Conservation (phyloP, 2,888 invertebrate genomes). For the Sminthurinus aureus region DNA sequence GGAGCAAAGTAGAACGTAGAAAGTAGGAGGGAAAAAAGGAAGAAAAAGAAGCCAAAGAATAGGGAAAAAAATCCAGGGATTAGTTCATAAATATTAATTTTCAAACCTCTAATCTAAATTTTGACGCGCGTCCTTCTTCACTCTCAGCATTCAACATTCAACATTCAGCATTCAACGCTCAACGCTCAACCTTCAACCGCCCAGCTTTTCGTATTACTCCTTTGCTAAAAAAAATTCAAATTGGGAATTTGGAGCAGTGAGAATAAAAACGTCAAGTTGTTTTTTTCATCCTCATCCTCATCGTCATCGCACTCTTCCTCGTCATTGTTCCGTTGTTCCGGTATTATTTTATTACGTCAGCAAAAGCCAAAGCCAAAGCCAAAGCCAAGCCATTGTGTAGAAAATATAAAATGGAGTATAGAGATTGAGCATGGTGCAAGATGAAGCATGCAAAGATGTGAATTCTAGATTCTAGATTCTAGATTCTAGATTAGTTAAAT, state of each 20-base stretch:
- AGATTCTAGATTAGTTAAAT: too few relatives aligned
- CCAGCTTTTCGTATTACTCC: too few relatives aligned
- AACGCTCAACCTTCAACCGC: too few relatives aligned
- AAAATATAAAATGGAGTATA: too few relatives aligned
- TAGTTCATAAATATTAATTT: conserved; percentile 37
- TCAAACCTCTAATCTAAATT: conserved; percentile 12
- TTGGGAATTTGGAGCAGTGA: too few relatives aligned
- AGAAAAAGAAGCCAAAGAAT: neutral
- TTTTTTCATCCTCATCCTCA: neutral
- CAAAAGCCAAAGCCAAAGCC: too few relatives aligned
- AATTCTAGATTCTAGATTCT: too few relatives aligned
- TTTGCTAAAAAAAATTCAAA: too few relatives aligned
- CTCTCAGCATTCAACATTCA: neutral
- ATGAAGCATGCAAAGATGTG: too few relatives aligned
- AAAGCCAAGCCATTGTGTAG: too few relatives aligned
- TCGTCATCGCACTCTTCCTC: too few relatives aligned
- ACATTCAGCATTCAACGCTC: neutral
- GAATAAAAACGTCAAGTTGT: neutral
- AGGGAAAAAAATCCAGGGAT: conserved; percentile 20
- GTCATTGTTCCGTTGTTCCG: neutral
- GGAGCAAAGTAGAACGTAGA: neutral
- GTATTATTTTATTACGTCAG: neutral
- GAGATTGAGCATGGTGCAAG: too few relatives aligned
- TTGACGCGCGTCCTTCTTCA: neutral
- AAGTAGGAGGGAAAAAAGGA: neutral